Evolutionary conservation across 2,888 invertebrate genomes (phyloP).

Genomic region (Nematopogon swammerdamellus): DNA sequence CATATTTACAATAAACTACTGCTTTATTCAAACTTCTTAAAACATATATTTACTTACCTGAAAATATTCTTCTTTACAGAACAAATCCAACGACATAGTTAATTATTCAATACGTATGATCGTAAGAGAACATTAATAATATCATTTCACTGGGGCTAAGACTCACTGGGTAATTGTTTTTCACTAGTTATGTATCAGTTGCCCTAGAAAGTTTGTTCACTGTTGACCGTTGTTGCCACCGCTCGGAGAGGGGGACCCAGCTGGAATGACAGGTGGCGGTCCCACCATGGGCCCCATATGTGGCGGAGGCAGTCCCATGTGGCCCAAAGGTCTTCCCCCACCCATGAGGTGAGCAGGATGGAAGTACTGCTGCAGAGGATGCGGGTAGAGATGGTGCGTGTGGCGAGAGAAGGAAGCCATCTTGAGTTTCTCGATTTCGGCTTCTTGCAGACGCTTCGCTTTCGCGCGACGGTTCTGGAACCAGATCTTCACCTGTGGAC

Average conservation of each 20-base stretch:
- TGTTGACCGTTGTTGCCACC: slow-evolving; percentile 16
- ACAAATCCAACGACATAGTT: too few species aligned
- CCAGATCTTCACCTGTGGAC: slow-evolving; percentile 79
- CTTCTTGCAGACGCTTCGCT: slow-evolving; percentile 95
- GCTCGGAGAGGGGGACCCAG: slow-evolving; percentile 39
- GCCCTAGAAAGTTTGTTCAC: too few species aligned
- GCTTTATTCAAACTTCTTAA: too few species aligned
- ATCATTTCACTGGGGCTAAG: slow-evolving; percentile 20
- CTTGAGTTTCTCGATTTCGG: slow-evolving; percentile 94
- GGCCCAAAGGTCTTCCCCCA: slow-evolving; percentile 36
- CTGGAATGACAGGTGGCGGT: slow-evolving; percentile 37
- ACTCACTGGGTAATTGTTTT: too few species aligned
- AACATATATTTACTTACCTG: too few species aligned
- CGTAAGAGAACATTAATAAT: too few species aligned
- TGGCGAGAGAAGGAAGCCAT: slow-evolving; percentile 67
- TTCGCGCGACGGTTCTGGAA: slow-evolving; percentile 95
- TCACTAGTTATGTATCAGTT: too few species aligned
- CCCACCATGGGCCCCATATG: slow-evolving; percentile 45
- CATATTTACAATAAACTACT: too few species aligned
- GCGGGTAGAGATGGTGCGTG: slow-evolving; percentile 57
- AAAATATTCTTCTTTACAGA: too few species aligned
- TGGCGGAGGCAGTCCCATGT: slow-evolving; percentile 33
- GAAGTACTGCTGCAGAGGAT: slow-evolving; percentile 62
- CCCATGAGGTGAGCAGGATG: slow-evolving; percentile 59
- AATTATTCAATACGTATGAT: too few species aligned